Base-by-base conservation (phyloP, 2,888 invertebrate species). In the Thera obeliscata region DNA sequence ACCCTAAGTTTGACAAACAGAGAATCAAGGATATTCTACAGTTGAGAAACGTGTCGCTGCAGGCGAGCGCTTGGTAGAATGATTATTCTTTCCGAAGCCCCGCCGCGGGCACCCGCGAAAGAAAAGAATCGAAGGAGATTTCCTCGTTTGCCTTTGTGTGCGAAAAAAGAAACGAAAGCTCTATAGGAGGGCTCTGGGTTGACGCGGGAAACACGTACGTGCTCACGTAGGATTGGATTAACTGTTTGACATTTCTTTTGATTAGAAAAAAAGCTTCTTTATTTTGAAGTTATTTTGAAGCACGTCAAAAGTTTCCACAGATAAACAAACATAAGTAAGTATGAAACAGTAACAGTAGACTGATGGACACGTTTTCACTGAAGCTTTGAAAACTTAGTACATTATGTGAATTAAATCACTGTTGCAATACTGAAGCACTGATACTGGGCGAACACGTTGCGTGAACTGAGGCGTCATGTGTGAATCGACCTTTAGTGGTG, bases 71-170 rank as follows among this genome's bases (percentile, higher is more conserved):
- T 65, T 62, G 64, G 69, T 55, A 70, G 70, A 75, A 72, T 71
- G 69, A 70, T 72, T 62, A 64, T 61, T 57, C 56, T 67, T 50
- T 60, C 63, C 67, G 67, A 62, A 67, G 69, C 71, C 63, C 12
- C 69, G 75, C 75, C 67, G 73, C 73, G 73, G 73, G 72, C 73
- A 62, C 64, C 67, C 71, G 69, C 64, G 70, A 38, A 70, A 73
- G 65, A 66, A 63, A 62, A 60, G 61, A 69, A 36, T 52, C 56
- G 52, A 57, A 48, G 43, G 61, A 69, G 36, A 49, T 48, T 55
- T 48, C 58, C 66, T 69, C 61, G 63, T 67, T 67, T 63, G 67
- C 66, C 64, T 69, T 71, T 66, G 69, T 64, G 64, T 58, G 50
- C 52, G 50, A 64, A 69, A 71, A 66, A 71, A 66, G 22, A 62